Conservation (phyloP, 1,140 invertebrate genomes). For the Globodera rostochiensis region DNA sequence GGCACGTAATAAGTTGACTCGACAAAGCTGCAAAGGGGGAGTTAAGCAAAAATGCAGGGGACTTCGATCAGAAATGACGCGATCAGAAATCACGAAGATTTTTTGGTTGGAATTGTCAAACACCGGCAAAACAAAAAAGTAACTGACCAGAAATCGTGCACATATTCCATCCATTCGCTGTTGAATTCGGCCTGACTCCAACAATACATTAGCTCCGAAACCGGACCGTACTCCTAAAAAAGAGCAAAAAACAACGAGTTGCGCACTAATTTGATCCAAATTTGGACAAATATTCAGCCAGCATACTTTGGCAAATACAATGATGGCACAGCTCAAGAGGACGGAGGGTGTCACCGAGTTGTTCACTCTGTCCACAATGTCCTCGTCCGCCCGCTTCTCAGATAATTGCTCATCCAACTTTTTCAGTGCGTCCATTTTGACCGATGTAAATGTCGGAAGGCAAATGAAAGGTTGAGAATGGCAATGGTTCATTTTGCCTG, state of each 20-base stretch:
- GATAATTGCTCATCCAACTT: not conserved
- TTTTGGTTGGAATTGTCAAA: no score
- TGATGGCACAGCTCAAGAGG: not conserved
- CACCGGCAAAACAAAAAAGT: not conserved
- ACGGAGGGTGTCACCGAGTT: not conserved
- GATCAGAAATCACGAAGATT: not conserved
- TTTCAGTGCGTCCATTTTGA: no score
- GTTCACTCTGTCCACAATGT: not conserved
- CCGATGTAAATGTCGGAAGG: no score
- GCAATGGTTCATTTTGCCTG: no score
- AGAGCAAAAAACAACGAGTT: no score
- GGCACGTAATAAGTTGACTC: constrained; percentile 2
- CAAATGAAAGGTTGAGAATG: no score
- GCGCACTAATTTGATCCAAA: no score
- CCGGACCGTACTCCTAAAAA: not conserved
- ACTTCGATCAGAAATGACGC: not conserved
- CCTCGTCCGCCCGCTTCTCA: constrained; percentile 4
- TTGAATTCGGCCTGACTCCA: not conserved
- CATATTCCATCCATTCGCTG: not conserved
- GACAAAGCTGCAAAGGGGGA: not conserved
- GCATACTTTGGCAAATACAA: not conserved
- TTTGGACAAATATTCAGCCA: no score
- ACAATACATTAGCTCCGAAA: not conserved
- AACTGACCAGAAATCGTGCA: not conserved
- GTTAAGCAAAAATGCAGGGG: no score